Percentiles rank a stretch among this genome's conserved stretches.
phyloP scores from a whole-genome alignment of 2,888 invertebrate genomes.

The Eristalis pertinax region DNA sequence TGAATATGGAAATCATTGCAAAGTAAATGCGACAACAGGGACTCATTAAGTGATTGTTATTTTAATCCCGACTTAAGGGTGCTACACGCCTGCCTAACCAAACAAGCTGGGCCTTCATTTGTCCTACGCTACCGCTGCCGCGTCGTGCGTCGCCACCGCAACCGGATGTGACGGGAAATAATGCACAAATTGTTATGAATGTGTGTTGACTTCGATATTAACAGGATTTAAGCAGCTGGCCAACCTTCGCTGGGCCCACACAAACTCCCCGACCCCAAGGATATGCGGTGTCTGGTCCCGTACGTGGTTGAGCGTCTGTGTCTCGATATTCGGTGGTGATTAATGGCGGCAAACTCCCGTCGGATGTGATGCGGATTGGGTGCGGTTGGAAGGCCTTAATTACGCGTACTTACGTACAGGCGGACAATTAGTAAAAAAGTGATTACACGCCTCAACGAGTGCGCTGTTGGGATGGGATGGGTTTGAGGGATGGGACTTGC shows the following conservation, averaged over 20 bases:
- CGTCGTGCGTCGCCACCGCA: too few species aligned
- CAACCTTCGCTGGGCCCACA: background rate
- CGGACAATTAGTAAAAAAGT: slow-evolving; percentile 33
- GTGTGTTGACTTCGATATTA: slow-evolving; percentile 43
- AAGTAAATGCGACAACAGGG: slow-evolving; percentile 63
- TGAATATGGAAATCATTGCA: slow-evolving; percentile 68
- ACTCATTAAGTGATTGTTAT: slow-evolving; percentile 70
- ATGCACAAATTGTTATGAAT: slow-evolving; percentile 60
- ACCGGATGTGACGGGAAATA: background rate
- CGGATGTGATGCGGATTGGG: background rate
- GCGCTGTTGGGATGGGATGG: too few species aligned
- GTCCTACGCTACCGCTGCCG: background rate
- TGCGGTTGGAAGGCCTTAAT: slow-evolving; percentile 43
- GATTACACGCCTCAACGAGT: background rate
- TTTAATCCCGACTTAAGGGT: slow-evolving; percentile 60
- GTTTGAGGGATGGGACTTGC: background rate
- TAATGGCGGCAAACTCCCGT: slow-evolving; percentile 17
- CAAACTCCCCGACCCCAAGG: background rate
- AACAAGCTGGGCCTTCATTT: slow-evolving; percentile 16
- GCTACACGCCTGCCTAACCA: slow-evolving; percentile 51
- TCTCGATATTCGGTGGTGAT: slow-evolving; percentile 34
- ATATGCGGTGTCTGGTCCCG: slow-evolving; percentile 8
- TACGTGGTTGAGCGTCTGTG: slow-evolving; percentile 1
- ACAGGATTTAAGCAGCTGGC: slow-evolving; percentile 27
- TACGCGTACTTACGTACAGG: slow-evolving; percentile 23